These are phyloP conservation scores for Toxotes lorentzi DNA, from an alignment of 2,797 vertebrate species.

Conservation along the genomic window DNA sequence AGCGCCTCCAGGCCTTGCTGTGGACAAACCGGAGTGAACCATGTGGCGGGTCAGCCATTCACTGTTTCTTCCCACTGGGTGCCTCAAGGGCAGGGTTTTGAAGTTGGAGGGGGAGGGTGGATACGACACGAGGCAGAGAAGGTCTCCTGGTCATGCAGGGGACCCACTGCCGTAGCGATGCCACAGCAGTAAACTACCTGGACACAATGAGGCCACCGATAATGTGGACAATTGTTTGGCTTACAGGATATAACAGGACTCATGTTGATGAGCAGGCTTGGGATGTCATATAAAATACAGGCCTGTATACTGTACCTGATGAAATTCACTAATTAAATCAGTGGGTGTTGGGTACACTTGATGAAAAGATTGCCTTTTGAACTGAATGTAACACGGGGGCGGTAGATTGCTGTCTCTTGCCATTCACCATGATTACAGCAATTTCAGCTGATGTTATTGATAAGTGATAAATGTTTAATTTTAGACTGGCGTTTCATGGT, in stretches of 20 bases:
- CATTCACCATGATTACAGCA: constrained; percentile 41
- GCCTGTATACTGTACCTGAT: constrained; percentile 19
- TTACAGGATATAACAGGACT: constrained; percentile 22
- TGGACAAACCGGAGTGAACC: constrained; percentile 41
- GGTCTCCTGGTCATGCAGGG: constrained; percentile 42
- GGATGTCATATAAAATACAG: constrained; percentile 27
- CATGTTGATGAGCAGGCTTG: background rate
- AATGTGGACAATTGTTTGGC: constrained; percentile 32
- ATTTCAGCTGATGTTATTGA: constrained; percentile 47
- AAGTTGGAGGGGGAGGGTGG: constrained; percentile 13
- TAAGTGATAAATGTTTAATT: constrained; percentile 39
- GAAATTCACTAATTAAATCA: constrained; percentile 48
- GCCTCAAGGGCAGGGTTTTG: constrained; percentile 36
- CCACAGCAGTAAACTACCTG: constrained; percentile 59
- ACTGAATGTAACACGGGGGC: constrained; percentile 17
- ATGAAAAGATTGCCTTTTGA: constrained; percentile 58
- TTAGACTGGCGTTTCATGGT: constrained; percentile 37
- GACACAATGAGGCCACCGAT: constrained; percentile 69
- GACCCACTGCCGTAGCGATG: constrained; percentile 23
- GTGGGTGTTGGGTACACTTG: constrained; percentile 29
- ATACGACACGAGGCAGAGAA: constrained; percentile 23
- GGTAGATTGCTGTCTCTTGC: constrained; percentile 35
- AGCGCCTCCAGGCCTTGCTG: constrained; percentile 41
- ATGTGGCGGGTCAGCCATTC: constrained; percentile 53
- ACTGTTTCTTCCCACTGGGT: constrained; percentile 50